Evolutionary conservation across 2,113 vertebrate species (phyloP), one percentile per base, ranked within the genome.

Genomic region (Tetraodon nigroviridis): DNA sequence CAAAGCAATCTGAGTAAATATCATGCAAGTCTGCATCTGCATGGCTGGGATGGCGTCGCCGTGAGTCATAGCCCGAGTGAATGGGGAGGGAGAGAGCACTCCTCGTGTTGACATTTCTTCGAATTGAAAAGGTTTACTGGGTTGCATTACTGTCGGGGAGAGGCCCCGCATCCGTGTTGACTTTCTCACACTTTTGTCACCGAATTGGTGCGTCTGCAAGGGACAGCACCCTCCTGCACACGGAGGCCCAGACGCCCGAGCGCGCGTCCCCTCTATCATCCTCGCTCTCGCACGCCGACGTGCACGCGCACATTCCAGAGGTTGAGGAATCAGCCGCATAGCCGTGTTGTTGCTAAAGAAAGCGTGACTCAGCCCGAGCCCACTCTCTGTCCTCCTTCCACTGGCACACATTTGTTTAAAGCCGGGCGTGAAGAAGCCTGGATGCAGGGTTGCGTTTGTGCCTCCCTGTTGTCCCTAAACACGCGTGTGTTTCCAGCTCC

Each of bases 281-380:
- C 58, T 71, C 60, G 27, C 54, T 37, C 66, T 76, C 69, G 78
- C 75, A 59, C 66, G 69, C 76, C 79, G 64, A 73, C 81, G 71
- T 61, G 24, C 24, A 78, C 71, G 64, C 67, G 51, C 68, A 58
- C 84, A 90, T 89, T 89, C 89, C 86, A 83, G 84, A 87, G 86
- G 86, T 85, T 73, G 63, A 68, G 85, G 87, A 89, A 90, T 90
- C 86, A 87, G 83, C 80, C 78, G 85, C 79, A 55, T 67, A 64
- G 78, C 52, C 37, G 44, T 58, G 65, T 64, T 81, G 85, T 83
- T 85, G 82, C 79, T 60, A 55, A 73, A 73, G 81, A 73, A 79
- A 87, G 84, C 66, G 67, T 90, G 88, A 89, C 84, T 89, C 85
- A 78, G 83, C 84, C 76, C 82, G 73, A 80, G 67, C 71, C 70